A percentile compares a stretch with the other conserved stretches of the same genome.
Evolutionary conservation across 2,113 vertebrate species (phyloP).

Genomic region (Nettapus auritus): DNA sequence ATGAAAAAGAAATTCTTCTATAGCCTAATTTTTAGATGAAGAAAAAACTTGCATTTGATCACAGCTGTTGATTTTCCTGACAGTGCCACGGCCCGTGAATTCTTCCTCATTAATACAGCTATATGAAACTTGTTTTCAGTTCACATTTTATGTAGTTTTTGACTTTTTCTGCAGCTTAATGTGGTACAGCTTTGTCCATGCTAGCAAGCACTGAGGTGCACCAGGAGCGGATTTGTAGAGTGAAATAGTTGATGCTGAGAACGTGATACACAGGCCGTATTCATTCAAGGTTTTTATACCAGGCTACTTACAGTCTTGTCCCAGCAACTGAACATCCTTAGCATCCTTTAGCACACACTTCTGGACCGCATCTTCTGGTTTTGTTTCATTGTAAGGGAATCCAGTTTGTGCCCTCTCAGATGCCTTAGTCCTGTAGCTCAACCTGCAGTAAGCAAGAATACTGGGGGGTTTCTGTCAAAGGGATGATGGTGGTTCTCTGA

Average conservation of each 20-base stretch:
- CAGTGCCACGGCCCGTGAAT: constrained; percentile 44
- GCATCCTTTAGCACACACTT: background rate
- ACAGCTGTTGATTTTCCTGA: constrained; percentile 17
- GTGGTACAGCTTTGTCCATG: background rate
- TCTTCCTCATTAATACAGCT: constrained; percentile 25
- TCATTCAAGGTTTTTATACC: background rate
- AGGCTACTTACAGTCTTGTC: background rate
- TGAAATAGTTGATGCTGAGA: background rate
- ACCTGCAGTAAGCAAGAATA: background rate
- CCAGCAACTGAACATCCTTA: background rate
- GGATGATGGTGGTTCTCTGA: background rate
- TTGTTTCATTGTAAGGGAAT: background rate
- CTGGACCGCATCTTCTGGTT: background rate
- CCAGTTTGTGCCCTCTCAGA: background rate
- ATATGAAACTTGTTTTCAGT: background rate
- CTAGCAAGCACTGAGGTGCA: background rate
- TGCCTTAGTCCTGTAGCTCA: background rate
- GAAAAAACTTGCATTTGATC: constrained; percentile 54
- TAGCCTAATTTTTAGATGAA: constrained; percentile 58
- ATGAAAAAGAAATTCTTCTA: constrained; percentile 59
- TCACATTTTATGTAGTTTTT: background rate
- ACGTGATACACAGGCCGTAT: background rate
- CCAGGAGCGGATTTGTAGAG: background rate
- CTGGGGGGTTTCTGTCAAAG: background rate
- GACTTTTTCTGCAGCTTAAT: background rate